A percentile compares a stretch with the other conserved stretches of the same genome.
Evolutionary conservation across 2,113 vertebrate species (phyloP).

Genomic region (Salminus brasiliensis): DNA sequence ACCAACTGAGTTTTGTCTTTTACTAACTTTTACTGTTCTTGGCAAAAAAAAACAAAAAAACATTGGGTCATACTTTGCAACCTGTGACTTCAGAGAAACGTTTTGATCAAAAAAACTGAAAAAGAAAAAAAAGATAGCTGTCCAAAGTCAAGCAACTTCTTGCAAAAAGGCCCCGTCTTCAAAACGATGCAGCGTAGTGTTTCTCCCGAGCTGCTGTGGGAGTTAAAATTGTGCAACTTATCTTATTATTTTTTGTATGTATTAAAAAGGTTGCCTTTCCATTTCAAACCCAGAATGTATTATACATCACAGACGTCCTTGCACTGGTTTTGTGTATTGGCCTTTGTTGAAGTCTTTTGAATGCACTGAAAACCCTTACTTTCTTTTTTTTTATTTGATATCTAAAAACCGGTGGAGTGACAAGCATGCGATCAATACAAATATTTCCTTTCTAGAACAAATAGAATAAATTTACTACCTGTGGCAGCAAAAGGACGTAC

Average conservation of each 20-base stretch:
- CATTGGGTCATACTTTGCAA: constrained; percentile 21
- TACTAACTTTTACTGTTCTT: constrained; percentile 18
- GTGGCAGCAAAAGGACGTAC: constrained; percentile 14
- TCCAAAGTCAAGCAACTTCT: constrained; percentile 5
- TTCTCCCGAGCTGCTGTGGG: background rate
- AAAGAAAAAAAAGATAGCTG: background rate
- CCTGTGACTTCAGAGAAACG: constrained; percentile 23
- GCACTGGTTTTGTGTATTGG: background rate
- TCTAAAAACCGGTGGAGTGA: constrained; percentile 28
- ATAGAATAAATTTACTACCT: constrained; percentile 31
- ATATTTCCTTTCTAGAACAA: constrained; percentile 29
- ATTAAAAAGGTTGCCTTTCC: constrained; percentile 30
- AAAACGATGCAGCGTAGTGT: background rate
- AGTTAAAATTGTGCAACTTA: background rate
- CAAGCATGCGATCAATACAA: constrained; percentile 45
- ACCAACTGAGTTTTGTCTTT: constrained; percentile 27
- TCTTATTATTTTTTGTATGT: constrained; percentile 32
- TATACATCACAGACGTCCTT: constrained; percentile 6
- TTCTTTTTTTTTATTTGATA: background rate
- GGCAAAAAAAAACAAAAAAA: too few species aligned
- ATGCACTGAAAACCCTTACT: background rate
- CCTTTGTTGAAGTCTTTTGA: background rate
- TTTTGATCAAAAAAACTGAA: constrained; percentile 12
- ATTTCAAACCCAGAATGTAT: constrained; percentile 38
- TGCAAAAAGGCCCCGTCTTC: background rate